These are phyloP conservation scores for Homarus americanus DNA, from an alignment of 1,140 invertebrate genomes.

Conservation along the genomic window DNA sequence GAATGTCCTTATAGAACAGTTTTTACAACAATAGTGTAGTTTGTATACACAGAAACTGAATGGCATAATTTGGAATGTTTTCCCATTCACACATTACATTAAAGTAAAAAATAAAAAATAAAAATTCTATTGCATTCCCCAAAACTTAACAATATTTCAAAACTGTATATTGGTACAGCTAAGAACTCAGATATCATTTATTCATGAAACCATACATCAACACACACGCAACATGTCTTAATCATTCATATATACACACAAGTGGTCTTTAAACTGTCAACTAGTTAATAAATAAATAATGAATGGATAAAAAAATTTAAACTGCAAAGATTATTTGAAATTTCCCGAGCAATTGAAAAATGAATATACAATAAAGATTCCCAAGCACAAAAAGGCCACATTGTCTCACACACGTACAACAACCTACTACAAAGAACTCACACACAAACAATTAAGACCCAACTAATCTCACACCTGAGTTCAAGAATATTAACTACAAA, in stretches of 20 bases:
- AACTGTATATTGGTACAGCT: neutral
- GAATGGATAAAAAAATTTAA: neutral
- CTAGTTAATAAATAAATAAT: slow-evolving; percentile 8
- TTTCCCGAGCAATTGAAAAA: neutral
- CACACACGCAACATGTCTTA: neutral
- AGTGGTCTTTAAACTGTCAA: slow-evolving; percentile 14
- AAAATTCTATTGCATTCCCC: neutral
- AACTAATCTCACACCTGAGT: slow-evolving; percentile 9
- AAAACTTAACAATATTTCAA: slow-evolving; percentile 16
- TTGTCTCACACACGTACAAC: neutral
- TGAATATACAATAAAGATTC: neutral
- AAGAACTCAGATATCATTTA: slow-evolving; percentile 1
- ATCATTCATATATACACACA: slow-evolving; percentile 9
- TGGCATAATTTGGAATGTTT: neutral
- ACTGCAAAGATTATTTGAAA: neutral
- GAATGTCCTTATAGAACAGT: slow-evolving; percentile 1
- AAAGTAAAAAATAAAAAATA: neutral
- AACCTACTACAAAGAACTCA: neutral
- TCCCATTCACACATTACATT: no score
- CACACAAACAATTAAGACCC: neutral
- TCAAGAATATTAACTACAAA: slow-evolving; percentile 12
- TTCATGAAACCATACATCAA: neutral
- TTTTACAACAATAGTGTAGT: neutral
- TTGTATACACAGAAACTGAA: slow-evolving; percentile 3
- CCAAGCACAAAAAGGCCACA: neutral